A percentile compares a stretch with the other conserved stretches of the same genome.
Evolutionary conservation across 2,113 vertebrate species (phyloP).

Genomic region (Petrocephalus microphthalmus): DNA sequence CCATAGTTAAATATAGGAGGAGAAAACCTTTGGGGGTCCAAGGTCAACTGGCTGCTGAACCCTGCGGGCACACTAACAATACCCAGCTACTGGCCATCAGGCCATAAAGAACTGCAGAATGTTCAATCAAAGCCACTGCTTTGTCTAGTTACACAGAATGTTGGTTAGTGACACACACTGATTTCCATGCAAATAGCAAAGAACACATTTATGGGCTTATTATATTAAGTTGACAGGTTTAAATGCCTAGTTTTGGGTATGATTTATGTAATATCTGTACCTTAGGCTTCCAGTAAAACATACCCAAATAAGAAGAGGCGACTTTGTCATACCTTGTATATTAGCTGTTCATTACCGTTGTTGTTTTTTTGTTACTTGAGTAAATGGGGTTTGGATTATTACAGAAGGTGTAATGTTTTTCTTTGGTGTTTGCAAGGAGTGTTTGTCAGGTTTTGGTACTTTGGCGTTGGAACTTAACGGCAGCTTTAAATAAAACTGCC

Average conservation of each 20-base stretch:
- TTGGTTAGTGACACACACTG: background rate
- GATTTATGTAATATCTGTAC: background rate
- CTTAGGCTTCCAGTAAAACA: constrained; percentile 4
- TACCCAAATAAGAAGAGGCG: background rate
- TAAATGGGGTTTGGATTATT: background rate
- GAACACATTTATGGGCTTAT: background rate
- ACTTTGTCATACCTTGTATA: background rate
- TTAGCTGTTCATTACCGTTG: background rate
- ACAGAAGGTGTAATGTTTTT: background rate
- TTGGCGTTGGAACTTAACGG: background rate
- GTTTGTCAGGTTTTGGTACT: background rate
- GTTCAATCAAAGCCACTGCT: background rate
- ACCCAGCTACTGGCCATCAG: background rate
- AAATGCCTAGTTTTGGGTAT: background rate
- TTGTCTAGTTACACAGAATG: background rate
- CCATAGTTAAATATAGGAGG: background rate
- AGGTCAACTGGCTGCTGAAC: background rate
- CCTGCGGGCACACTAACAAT: background rate
- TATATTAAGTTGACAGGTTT: background rate
- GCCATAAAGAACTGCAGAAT: background rate
- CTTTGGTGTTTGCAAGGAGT: background rate
- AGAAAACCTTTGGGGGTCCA: background rate
- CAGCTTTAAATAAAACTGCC: background rate
- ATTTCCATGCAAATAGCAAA: background rate
- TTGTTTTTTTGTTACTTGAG: background rate